These are phyloP conservation scores for Parazoanthus atlanticus DNA, from an alignment of 92 coral and sea anemone genomes.

Conservation along the genomic window DNA sequence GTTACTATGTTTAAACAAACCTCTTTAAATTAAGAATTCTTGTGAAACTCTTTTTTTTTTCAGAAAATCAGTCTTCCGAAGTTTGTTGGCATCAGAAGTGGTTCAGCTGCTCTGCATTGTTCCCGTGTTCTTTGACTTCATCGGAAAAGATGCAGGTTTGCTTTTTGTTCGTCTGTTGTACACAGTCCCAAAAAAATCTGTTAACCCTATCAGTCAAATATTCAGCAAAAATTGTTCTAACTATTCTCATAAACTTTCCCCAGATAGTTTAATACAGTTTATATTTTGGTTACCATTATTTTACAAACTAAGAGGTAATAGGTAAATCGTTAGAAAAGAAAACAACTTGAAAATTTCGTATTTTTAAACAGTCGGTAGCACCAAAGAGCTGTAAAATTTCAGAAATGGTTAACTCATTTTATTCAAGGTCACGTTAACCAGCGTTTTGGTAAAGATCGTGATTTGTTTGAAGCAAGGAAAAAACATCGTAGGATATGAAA, in stretches of 20 bases:
- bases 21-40: not conserved
- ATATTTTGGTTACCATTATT: too few species aligned
- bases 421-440: too few species aligned
- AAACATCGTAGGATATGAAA: too few species aligned
- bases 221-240: not conserved
- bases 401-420: too few species aligned
- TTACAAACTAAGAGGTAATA: too few species aligned
- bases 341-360: too few species aligned
- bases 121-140: constrained; percentile 79
- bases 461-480: too few species aligned
- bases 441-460: too few species aligned
- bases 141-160: constrained; percentile 89
- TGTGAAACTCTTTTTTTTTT: not conserved
- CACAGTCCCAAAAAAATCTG: not conserved
- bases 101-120: constrained; percentile 92
- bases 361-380: too few species aligned
- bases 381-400: not conserved
- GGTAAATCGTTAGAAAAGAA: too few species aligned
- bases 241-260: too few species aligned
- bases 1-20: not conserved
- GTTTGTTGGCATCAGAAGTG: constrained; percentile 92
- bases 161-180: not conserved
- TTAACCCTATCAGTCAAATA: not conserved
- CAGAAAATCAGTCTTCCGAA: constrained; percentile 78
- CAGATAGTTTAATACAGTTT: too few species aligned